phyloP scores from a whole-genome alignment of 1,140 invertebrate species.

The Dolichoris vasculosae region DNA sequence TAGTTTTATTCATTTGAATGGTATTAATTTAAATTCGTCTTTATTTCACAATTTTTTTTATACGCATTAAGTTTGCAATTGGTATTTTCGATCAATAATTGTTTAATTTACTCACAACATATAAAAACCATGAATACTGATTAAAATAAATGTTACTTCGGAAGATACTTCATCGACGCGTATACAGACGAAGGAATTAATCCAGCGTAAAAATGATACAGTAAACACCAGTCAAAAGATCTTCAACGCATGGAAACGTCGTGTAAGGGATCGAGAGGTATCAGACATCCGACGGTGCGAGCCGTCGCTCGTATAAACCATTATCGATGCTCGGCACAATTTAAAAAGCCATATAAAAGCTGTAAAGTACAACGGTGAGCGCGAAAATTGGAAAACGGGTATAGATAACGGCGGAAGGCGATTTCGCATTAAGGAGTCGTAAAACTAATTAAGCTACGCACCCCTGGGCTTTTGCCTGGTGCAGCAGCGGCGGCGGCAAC shows the following conservation, averaged over 20 bases:
- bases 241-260: not conserved
- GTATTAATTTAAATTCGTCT: no score
- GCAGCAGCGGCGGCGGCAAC: no score
- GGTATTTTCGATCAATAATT: no score
- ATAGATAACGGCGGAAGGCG: slow-evolving; percentile 41
- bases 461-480: not conserved
- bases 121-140: no score
- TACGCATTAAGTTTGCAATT: no score
- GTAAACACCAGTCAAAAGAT: not conserved
- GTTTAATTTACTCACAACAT: no score
- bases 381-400: slow-evolving; percentile 49
- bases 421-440: slow-evolving; percentile 52
- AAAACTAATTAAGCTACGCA: slow-evolving; percentile 44
- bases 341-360: slow-evolving; percentile 43
- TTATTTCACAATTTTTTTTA: no score
- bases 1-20: no score
- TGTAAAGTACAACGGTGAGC: not conserved
- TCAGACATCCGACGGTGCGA: not conserved
- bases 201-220: not conserved
- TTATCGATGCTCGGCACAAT: slow-evolving; percentile 29
- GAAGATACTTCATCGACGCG: no score
- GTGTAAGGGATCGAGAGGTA: not conserved
- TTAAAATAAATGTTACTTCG: no score
- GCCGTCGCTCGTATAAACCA: not conserved
- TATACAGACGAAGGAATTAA: not conserved